phyloP scores from a whole-genome alignment of 2,113 vertebrate species.

The Anguilla japonica region DNA sequence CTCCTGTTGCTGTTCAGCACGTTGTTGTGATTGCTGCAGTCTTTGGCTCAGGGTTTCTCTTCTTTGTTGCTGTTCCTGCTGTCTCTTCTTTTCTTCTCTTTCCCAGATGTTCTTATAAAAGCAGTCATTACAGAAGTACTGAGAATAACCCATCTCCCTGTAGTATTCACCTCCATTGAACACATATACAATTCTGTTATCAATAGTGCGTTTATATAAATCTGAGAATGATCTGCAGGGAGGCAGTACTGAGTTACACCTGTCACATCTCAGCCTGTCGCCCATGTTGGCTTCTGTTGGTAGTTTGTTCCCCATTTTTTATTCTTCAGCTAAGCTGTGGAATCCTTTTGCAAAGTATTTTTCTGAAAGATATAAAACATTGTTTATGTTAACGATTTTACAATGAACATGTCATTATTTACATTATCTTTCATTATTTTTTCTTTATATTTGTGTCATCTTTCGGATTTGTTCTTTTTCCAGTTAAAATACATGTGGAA shows the following conservation, averaged over 20 bases:
- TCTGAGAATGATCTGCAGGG: neutral
- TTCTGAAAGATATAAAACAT: neutral
- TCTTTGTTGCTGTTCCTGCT: neutral
- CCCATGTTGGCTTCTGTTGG: neutral
- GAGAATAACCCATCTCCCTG: neutral
- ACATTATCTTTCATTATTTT: too few relatives aligned
- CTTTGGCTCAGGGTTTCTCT: neutral
- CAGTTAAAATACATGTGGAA: too few relatives aligned
- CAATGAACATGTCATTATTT: too few relatives aligned
- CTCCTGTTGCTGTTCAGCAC: neutral
- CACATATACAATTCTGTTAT: neutral
- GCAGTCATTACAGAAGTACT: neutral
- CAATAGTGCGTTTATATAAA: neutral
- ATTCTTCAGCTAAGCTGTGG: neutral
- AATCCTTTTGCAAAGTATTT: neutral
- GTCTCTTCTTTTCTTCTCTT: neutral
- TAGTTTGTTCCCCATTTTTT: neutral
- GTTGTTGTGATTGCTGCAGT: neutral
- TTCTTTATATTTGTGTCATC: too few relatives aligned
- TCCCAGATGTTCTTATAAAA: neutral
- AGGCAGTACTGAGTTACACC: neutral
- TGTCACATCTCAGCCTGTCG: neutral
- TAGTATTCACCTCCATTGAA: neutral
- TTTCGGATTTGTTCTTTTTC: too few relatives aligned
- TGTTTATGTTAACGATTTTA: too few relatives aligned